Conservation (phyloP, 2,797 vertebrate species). For the Morelia viridis region DNA sequence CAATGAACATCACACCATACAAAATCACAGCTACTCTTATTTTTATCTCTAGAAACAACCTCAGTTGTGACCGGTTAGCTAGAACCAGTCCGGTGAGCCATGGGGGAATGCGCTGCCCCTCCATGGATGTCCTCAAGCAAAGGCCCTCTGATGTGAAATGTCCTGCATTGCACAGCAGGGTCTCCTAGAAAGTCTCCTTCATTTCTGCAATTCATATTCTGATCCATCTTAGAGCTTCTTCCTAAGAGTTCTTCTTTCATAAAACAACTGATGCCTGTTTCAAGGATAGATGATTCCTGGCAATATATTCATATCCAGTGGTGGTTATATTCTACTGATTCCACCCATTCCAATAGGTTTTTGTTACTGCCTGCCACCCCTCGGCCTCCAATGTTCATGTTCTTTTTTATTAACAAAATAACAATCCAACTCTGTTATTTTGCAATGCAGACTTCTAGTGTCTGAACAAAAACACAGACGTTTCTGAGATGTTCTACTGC, state of each 20-base stretch:
- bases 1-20: not conserved
- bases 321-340: not conserved
- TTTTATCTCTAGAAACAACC: not conserved
- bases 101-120: not conserved
- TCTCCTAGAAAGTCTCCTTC: not conserved
- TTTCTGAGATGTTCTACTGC: not conserved
- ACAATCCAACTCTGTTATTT: not conserved
- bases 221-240: not conserved
- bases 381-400: not conserved
- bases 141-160: not conserved
- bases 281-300: not conserved
- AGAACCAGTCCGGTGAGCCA: not conserved
- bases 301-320: not conserved
- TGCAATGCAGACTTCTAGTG: not conserved
- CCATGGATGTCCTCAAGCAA: not conserved
- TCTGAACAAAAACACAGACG: not conserved
- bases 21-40: not conserved
- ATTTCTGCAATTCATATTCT: not conserved
- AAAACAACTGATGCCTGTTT: not conserved
- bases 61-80: not conserved
- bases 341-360: not conserved
- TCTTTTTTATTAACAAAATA: not conserved
- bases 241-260: not conserved
- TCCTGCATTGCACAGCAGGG: not conserved
- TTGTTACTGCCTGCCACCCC: not conserved